A percentile compares a stretch with the other conserved stretches of the same genome.
Evolutionary conservation across 64 coral and sea anemone species (phyloP).

Genomic region (Actinia equina): DNA sequence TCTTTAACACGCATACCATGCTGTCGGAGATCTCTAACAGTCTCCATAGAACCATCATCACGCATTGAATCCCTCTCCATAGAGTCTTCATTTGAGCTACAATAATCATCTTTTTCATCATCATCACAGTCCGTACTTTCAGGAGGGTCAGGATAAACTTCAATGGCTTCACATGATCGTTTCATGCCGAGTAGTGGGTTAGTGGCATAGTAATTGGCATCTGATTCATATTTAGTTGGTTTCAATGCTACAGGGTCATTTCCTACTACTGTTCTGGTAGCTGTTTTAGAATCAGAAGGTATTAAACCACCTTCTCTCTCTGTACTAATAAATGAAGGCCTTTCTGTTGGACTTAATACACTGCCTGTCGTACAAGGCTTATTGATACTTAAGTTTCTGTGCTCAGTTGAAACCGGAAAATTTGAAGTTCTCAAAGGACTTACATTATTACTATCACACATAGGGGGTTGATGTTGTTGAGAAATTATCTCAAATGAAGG

Average conservation of each 20-base stretch:
- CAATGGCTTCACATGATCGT: slow-evolving; percentile 92
- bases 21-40: slow-evolving; percentile 6
- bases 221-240: slow-evolving; percentile 55
- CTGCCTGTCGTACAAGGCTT: not conserved
- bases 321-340: not conserved
- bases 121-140: slow-evolving; percentile 52
- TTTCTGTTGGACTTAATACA: not conserved
- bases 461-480: not conserved
- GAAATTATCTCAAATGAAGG: not conserved
- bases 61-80: not conserved
- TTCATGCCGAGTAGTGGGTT: slow-evolving; percentile 89
- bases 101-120: slow-evolving; percentile 42
- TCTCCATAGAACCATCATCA: slow-evolving; percentile 16
- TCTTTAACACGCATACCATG: slow-evolving; percentile 4
- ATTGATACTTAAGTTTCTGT: not conserved
- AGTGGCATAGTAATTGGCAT: slow-evolving; percentile 69
- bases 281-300: not conserved
- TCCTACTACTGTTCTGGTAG: not conserved
- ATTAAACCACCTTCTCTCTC: not conserved
- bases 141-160: slow-evolving; percentile 67
- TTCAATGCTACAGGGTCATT: slow-evolving; percentile 17
- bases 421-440: slow-evolving; percentile 9
- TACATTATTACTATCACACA: not conserved
- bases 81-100: not conserved
- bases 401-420: not conserved